Conservation (phyloP, 2,888 invertebrate genomes). For the Elgonia sp. region DNA sequence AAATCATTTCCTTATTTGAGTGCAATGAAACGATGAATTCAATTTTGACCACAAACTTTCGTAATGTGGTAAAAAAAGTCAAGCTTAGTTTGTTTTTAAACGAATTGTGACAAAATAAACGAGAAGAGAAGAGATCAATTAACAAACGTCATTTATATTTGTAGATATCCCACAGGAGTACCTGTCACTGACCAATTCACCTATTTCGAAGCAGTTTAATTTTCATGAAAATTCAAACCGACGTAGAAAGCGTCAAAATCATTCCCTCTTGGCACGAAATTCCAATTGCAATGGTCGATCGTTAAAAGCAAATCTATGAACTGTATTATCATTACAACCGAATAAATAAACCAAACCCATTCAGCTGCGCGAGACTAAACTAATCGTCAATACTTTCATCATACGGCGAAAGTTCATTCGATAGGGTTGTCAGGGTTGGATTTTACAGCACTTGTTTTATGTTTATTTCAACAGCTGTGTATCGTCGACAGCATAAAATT, state of each 20-base stretch:
- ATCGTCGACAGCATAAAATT: slow-evolving; percentile 36
- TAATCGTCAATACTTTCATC: slow-evolving; percentile 64
- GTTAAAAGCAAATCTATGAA: slow-evolving; percentile 69
- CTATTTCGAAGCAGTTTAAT: slow-evolving; percentile 63
- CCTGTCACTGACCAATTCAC: slow-evolving; percentile 67
- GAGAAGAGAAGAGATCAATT: slow-evolving; percentile 54
- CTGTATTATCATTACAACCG: slow-evolving; percentile 71
- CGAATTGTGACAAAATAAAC: slow-evolving; percentile 44
- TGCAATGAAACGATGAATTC: too few relatives aligned
- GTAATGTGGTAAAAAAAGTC: neutral
- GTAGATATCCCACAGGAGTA: slow-evolving; percentile 60
- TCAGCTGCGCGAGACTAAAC: slow-evolving; percentile 55
- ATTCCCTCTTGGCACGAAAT: slow-evolving; percentile 58
- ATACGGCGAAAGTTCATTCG: slow-evolving; percentile 55
- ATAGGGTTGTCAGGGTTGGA: slow-evolving; percentile 40
- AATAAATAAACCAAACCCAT: slow-evolving; percentile 62
- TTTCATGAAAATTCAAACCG: slow-evolving; percentile 69
- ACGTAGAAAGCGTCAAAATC: slow-evolving; percentile 72
- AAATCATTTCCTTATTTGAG: too few relatives aligned
- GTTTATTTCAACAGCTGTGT: slow-evolving; percentile 63
- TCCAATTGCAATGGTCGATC: slow-evolving; percentile 62
- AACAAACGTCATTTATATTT: slow-evolving; percentile 68
- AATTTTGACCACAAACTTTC: neutral
- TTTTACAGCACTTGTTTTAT: slow-evolving; percentile 61
- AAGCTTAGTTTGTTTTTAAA: slow-evolving; percentile 23